A percentile compares a stretch with the other conserved stretches of the same genome.
Conservation (phyloP, 2,888 invertebrate species). For the Epistrophe grossulariae region DNA sequence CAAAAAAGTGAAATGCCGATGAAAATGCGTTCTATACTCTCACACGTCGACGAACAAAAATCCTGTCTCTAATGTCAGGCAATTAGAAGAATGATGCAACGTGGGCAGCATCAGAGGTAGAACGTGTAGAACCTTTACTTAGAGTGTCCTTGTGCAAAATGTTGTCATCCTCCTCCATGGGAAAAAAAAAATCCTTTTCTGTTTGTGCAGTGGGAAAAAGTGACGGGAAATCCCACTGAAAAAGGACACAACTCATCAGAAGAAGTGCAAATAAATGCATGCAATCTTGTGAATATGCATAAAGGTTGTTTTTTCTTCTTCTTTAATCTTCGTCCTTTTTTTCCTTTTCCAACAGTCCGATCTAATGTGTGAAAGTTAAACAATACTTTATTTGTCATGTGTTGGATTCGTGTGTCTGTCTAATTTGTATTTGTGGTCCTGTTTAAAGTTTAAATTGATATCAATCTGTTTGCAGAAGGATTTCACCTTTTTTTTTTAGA, state of each 20-base stretch:
- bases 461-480: conserved; percentile 73
- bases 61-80: conserved; percentile 60
- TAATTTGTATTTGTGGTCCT: conserved; percentile 73
- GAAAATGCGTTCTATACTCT: conserved; percentile 49
- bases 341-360: conserved; percentile 8
- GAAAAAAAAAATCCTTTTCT: conserved; percentile 46
- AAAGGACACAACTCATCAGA: conserved; percentile 64
- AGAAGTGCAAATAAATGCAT: conserved; percentile 70
- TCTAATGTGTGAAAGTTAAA: conserved; percentile 74
- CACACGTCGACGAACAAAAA: conserved; percentile 6
- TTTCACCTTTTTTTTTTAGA: conserved; percentile 43
- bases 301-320: conserved; percentile 9
- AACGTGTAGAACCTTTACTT: conserved; percentile 22
- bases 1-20: conserved; percentile 41
- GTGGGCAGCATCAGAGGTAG: conserved; percentile 41
- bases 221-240: conserved; percentile 56
- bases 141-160: conserved; percentile 58
- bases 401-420: conserved; percentile 67
- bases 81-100: conserved; percentile 53
- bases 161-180: conserved; percentile 9
- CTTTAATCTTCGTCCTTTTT: conserved; percentile 13
- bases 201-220: conserved; percentile 35
- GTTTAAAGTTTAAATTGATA: conserved; percentile 75
- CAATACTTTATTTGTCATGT: conserved; percentile 65
- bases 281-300: conserved; percentile 16